A percentile compares a stretch with the other conserved stretches of the same genome.
Evolutionary conservation across 2,888 invertebrate species (phyloP).

Genomic region (Heliconius aoede): DNA sequence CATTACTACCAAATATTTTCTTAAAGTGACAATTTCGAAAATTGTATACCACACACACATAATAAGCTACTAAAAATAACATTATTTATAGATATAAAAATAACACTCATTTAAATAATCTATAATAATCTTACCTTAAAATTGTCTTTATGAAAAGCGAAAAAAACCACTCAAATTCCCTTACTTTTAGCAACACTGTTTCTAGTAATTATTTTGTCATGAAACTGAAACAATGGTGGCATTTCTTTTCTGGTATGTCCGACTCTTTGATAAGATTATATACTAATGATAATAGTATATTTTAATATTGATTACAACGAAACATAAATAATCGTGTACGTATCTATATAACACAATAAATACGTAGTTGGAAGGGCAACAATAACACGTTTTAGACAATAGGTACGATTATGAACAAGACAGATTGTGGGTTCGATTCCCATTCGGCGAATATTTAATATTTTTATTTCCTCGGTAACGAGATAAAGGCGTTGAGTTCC

Average conservation of each 20-base stretch:
- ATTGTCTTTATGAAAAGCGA: neutral
- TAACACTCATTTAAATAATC: neutral
- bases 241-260: slow-evolving; percentile 42
- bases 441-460: no score
- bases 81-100: no score
- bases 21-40: no score
- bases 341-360: slow-evolving; percentile 12
- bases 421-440: neutral
- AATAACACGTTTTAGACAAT: neutral
- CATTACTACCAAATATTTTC: no score
- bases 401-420: no score
- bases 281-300: slow-evolving; percentile 42
- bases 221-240: slow-evolving; percentile 34
- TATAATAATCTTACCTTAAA: neutral
- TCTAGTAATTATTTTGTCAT: slow-evolving; percentile 39
- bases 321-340: slow-evolving; percentile 26
- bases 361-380: neutral
- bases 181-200: neutral
- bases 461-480: no score
- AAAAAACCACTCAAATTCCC: neutral
- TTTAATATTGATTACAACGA: slow-evolving; percentile 45
- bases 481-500: no score
- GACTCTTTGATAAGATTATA: slow-evolving; percentile 43
- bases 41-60: no score
- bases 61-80: no score